phyloP scores from a whole-genome alignment of 2,888 invertebrate species.

The Mesorhabditis sp. region DNA sequence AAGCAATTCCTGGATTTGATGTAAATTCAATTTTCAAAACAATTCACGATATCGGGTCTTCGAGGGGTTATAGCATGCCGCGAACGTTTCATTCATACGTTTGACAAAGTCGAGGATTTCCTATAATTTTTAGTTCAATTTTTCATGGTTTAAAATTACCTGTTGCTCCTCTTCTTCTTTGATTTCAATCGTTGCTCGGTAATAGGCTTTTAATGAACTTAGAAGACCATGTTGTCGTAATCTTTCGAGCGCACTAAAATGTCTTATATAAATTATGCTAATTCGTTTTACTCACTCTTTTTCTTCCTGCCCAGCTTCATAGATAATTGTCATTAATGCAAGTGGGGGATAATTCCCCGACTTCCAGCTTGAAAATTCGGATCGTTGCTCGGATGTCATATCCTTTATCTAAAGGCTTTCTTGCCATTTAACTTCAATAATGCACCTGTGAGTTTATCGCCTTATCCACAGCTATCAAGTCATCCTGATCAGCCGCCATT shows the following conservation, averaged over 20 bases:
- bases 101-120: neutral
- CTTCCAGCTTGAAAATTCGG: neutral
- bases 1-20: neutral
- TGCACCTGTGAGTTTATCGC: conserved; percentile 18
- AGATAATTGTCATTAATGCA: neutral
- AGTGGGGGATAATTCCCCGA: neutral
- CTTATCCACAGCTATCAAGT: conserved; percentile 24
- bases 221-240: conserved; percentile 30
- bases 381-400: neutral
- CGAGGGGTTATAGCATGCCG: neutral
- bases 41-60: neutral
- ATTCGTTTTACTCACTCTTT: neutral
- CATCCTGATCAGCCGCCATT: conserved; percentile 26
- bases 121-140: neutral
- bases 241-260: conserved; percentile 30
- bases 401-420: neutral
- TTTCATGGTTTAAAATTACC: conserved; percentile 12
- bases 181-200: conserved; percentile 32
- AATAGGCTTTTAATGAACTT: conserved; percentile 29
- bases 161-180: conserved; percentile 16
- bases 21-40: neutral
- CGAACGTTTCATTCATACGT: neutral
- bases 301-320: neutral
- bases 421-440: too few species aligned
- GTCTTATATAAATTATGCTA: too few species aligned